Conservation (phyloP, 2,797 vertebrate species). For the Bradypodion pumilum region DNA sequence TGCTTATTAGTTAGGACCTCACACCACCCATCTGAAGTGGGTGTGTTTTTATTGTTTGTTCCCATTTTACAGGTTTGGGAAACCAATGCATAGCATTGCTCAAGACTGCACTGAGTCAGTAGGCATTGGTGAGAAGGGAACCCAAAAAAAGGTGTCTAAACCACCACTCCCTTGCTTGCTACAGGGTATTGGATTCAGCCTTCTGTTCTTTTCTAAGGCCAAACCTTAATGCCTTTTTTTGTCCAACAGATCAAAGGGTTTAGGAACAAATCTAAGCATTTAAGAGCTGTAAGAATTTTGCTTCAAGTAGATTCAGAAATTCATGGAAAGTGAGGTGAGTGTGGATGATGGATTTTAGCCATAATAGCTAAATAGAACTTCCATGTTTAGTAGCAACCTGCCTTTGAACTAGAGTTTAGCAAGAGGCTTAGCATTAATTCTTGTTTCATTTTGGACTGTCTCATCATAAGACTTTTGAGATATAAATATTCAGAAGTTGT, state of each 20-base stretch:
- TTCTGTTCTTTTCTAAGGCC: background rate
- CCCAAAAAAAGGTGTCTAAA: background rate
- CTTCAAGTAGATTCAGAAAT: background rate
- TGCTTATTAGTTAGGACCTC: conserved; percentile 69
- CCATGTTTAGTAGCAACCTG: background rate
- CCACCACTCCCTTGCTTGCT: conserved; percentile 19
- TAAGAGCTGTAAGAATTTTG: background rate
- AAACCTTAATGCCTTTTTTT: background rate
- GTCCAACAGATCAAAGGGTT: background rate
- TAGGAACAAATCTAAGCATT: background rate
- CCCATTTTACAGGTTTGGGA: conserved; percentile 68
- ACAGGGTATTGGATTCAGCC: background rate
- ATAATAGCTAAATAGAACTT: background rate
- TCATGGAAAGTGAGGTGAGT: no score
- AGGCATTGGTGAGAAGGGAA: conserved; percentile 58
- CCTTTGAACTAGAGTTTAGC: background rate
- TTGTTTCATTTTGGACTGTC: no score
- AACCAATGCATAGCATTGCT: conserved; percentile 61
- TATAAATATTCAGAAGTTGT: no score
- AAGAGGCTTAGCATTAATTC: no score
- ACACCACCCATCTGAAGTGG: conserved; percentile 61
- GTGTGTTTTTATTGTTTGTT: conserved; percentile 61
- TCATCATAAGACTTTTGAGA: no score
- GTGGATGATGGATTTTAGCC: no score
- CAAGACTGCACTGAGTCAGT: conserved; percentile 65